These are phyloP conservation scores for Protobothrops flavoviridis DNA, from an alignment of 2,113 vertebrate genomes.

Conservation along the genomic window DNA sequence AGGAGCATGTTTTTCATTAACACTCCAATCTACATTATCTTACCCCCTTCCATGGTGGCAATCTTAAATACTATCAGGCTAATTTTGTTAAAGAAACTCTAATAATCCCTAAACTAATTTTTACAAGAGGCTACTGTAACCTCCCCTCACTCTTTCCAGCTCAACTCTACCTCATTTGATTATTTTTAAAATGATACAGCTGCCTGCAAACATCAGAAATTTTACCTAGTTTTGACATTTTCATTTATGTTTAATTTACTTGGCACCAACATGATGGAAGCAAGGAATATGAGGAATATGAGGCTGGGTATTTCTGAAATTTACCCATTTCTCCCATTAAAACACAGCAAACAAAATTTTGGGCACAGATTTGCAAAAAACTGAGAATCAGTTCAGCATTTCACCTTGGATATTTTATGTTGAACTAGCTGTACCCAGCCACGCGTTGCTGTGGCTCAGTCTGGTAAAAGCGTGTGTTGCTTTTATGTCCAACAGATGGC, in stretches of 20 bases:
- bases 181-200: neutral
- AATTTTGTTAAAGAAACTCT: neutral
- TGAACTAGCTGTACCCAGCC: neutral
- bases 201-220: neutral
- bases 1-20: neutral
- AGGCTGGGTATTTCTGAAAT: neutral
- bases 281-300: neutral
- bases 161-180: neutral
- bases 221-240: neutral
- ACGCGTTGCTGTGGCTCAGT: too few species aligned
- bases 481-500: too few species aligned
- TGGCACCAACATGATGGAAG: neutral
- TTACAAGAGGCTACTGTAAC: neutral
- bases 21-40: neutral
- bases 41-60: neutral
- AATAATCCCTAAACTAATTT: neutral
- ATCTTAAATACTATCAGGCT: neutral
- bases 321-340: neutral
- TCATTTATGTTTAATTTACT: neutral
- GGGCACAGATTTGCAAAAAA: neutral
- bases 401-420: neutral
- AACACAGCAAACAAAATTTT: neutral
- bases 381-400: neutral
- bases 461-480: too few species aligned
- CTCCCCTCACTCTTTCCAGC: neutral